A percentile compares a stretch with the other conserved stretches of the same genome.
phyloP scores from a whole-genome alignment of 2,888 invertebrate genomes.

The Sarcophaga caerulescens region DNA sequence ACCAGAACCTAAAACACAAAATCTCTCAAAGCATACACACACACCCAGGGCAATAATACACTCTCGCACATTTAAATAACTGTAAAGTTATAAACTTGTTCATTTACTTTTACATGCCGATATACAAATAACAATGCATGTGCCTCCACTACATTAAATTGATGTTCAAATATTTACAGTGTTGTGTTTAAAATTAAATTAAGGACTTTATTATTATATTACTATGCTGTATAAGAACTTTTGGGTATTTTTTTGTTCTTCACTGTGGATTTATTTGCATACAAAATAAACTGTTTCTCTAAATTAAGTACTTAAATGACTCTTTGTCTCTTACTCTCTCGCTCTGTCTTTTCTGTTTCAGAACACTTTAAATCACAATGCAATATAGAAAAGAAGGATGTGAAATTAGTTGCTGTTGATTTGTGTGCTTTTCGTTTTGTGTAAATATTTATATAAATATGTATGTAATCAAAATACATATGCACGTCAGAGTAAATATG shows the following conservation, averaged over 20 bases:
- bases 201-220: too few species aligned
- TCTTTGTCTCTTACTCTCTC: neutral
- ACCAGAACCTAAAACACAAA: neutral
- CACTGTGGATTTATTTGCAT: neutral
- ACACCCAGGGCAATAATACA: neutral
- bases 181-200: too few species aligned
- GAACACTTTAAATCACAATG: neutral
- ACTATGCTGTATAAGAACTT: too few species aligned
- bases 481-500: neutral
- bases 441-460: neutral
- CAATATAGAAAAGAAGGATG: neutral
- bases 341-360: neutral
- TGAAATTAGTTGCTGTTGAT: neutral
- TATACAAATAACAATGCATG: too few species aligned
- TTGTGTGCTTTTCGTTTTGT: neutral
- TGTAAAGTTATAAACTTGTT: too few species aligned
- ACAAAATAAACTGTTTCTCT: slow-evolving; percentile 11
- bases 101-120: too few species aligned
- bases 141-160: too few species aligned
- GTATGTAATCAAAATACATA: neutral
- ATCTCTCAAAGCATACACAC: slow-evolving; percentile 1
- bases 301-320: neutral
- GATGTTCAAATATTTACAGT: too few species aligned
- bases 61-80: neutral
- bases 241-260: too few species aligned